Percentiles rank a stretch among this genome's conserved stretches.
These are phyloP conservation scores for Microcebus ravelobensis DNA, from an alignment of 2,113 vertebrate genomes.

Conservation along the genomic window DNA sequence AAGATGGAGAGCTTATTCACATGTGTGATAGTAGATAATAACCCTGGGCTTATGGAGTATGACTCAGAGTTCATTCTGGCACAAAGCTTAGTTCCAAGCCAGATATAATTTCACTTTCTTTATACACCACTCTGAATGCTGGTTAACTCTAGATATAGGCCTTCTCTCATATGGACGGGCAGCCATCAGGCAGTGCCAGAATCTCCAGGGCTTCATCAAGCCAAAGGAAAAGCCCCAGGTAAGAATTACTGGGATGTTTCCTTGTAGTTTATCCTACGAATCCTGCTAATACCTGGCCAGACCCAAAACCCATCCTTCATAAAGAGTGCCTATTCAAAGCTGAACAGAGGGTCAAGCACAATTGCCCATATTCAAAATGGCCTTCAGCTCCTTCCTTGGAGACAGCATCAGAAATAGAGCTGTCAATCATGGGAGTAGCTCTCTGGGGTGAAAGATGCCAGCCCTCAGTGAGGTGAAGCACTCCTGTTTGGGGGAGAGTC, in stretches of 20 bases:
- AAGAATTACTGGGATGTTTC: not conserved
- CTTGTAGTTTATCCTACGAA: not conserved
- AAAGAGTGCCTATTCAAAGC: not conserved
- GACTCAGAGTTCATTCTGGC: not conserved
- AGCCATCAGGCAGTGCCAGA: not conserved
- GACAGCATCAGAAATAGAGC: not conserved
- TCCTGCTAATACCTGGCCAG: not conserved
- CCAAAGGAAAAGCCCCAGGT: not conserved
- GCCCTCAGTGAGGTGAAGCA: not conserved
- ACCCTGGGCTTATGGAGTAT: not conserved
- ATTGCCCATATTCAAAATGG: not conserved
- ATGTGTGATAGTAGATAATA: conserved; percentile 23
- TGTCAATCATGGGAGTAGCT: not conserved
- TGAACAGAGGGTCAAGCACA: not conserved
- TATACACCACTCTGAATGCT: not conserved
- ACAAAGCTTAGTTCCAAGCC: not conserved
- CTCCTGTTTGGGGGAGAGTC: not conserved
- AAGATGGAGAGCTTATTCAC: not conserved
- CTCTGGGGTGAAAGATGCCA: not conserved
- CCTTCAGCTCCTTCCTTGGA: not conserved
- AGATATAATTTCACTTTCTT: conserved; percentile 18
- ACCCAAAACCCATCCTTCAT: not conserved
- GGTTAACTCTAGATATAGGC: not conserved
- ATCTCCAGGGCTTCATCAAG: not conserved
- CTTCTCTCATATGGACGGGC: not conserved